A percentile compares a stretch with the other conserved stretches of the same genome.
Conservation (phyloP, 2,113 vertebrate species). For the Actinemys pallida region DNA sequence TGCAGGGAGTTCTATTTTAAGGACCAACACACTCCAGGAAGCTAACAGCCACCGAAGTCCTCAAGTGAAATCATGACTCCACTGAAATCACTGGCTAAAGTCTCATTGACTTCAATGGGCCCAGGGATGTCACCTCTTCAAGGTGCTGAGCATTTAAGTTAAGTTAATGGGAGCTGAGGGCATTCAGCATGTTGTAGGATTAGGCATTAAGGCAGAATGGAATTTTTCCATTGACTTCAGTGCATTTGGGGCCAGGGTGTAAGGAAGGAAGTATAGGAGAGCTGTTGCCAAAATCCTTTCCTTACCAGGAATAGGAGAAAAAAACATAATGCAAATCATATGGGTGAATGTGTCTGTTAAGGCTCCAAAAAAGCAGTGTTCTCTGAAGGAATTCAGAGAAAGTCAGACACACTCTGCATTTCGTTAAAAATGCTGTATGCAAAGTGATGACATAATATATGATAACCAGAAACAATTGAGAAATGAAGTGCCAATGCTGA, state of each 20-base stretch:
- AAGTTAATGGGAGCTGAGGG: not conserved
- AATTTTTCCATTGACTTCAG: not conserved
- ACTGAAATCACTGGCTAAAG: accelerated
- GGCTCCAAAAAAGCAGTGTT: slow-evolving; percentile 44
- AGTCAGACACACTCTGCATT: slow-evolving; percentile 23
- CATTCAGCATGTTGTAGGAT: not conserved
- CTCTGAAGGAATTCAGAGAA: slow-evolving; percentile 53
- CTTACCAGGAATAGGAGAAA: slow-evolving; percentile 12
- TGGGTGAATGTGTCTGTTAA: not conserved
- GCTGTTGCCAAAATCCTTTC: slow-evolving; percentile 43
- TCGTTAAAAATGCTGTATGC: slow-evolving; percentile 48
- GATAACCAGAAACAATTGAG: slow-evolving; percentile 4
- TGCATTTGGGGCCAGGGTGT: not conserved
- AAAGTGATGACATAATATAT: slow-evolving; percentile 6
- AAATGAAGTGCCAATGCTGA: slow-evolving; percentile 7
- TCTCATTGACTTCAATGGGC: not conserved
- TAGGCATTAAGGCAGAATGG: not conserved
- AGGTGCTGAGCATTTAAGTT: not conserved
- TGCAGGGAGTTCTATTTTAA: not conserved
- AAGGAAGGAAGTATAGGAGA: not conserved
- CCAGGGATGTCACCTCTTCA: not conserved
- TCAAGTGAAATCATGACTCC: not conserved
- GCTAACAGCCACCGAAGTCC: not conserved
- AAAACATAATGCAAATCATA: slow-evolving; percentile 39
- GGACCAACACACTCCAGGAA: not conserved